Percentiles rank a stretch among this genome's conserved stretches.
These are phyloP conservation scores for Caenorhabditis doughertyi DNA, from an alignment of 2,888 invertebrate species.

Conservation along the genomic window DNA sequence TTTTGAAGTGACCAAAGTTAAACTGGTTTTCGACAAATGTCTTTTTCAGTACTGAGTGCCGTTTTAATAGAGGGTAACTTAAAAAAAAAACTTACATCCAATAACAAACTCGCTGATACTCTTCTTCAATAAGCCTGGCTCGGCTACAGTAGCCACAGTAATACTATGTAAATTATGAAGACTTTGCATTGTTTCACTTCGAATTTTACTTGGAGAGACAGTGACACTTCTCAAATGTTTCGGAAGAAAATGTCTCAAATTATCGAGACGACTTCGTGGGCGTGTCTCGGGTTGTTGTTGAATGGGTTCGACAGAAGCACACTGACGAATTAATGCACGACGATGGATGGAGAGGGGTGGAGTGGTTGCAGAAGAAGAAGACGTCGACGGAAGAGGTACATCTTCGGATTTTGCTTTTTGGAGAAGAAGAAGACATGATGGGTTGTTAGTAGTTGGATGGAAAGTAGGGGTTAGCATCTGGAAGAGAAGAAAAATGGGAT, in stretches of 20 bases:
- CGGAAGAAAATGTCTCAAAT: conserved; percentile 41
- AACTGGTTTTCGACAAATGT: too few relatives aligned
- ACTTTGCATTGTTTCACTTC: conserved; percentile 66
- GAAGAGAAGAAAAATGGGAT: not conserved
- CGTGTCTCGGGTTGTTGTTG: conserved; percentile 25
- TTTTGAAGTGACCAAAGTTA: too few relatives aligned
- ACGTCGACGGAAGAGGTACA: conserved; percentile 25
- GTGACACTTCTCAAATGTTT: conserved; percentile 56
- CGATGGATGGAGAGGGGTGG: conserved; percentile 31
- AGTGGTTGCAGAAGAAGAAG: conserved; percentile 18
- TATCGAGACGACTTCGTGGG: conserved; percentile 39
- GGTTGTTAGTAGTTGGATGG: conserved; percentile 36
- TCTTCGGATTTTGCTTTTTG: conserved; percentile 64
- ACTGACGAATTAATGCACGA: conserved; percentile 57
- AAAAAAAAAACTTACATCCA: conserved; percentile 59
- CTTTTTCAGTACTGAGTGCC: too few relatives aligned
- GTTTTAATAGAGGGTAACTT: too few relatives aligned
- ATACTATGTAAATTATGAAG: conserved; percentile 58
- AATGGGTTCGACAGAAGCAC: conserved; percentile 56
- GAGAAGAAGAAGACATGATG: conserved; percentile 10
- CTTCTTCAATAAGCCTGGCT: conserved; percentile 64
- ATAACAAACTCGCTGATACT: conserved; percentile 67
- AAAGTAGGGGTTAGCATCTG: conserved; percentile 57
- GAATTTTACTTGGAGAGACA: conserved; percentile 56
- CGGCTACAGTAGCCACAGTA: conserved; percentile 57